Conservation (phyloP, 2,888 invertebrate species). For the Mycalesis mineus region DNA sequence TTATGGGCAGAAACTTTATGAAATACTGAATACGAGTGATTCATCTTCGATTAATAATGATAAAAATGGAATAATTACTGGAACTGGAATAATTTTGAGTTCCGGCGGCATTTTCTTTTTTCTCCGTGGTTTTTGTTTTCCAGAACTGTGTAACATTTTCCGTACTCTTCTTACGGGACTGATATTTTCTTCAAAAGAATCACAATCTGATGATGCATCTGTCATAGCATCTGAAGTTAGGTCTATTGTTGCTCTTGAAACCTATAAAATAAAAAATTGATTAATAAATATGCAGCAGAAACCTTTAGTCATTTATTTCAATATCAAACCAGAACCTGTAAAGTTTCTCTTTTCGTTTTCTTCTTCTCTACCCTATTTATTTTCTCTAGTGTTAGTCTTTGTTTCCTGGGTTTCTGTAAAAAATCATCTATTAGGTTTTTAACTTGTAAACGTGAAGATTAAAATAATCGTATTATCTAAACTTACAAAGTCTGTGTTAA, state of each 20-base stretch:
- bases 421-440: conserved; percentile 15
- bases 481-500: conserved; percentile 47
- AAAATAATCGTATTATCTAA: not conserved
- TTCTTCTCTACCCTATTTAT: conserved; percentile 64
- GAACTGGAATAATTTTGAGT: conserved; percentile 68
- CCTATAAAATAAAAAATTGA: conserved; percentile 46
- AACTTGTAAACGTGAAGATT: not conserved
- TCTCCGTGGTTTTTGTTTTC: conserved; percentile 59
- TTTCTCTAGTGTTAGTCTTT: conserved; percentile 62
- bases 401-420: conserved; percentile 59
- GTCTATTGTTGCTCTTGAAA: conserved; percentile 78
- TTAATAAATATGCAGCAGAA: not conserved
- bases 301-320: not conserved
- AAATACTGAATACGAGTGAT: not conserved
- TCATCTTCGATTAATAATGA: not conserved
- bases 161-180: conserved; percentile 68
- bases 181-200: conserved; percentile 67
- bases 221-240: conserved; percentile 83
- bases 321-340: conserved; percentile 64
- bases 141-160: conserved; percentile 57
- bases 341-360: conserved; percentile 74
- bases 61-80: conserved; percentile 43
- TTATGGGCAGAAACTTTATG: no score
- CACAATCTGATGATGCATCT: conserved; percentile 81
- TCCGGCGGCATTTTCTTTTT: conserved; percentile 77